Base-by-base conservation (phyloP, 2,113 vertebrate genomes). In the Chloebia gouldiae region DNA sequence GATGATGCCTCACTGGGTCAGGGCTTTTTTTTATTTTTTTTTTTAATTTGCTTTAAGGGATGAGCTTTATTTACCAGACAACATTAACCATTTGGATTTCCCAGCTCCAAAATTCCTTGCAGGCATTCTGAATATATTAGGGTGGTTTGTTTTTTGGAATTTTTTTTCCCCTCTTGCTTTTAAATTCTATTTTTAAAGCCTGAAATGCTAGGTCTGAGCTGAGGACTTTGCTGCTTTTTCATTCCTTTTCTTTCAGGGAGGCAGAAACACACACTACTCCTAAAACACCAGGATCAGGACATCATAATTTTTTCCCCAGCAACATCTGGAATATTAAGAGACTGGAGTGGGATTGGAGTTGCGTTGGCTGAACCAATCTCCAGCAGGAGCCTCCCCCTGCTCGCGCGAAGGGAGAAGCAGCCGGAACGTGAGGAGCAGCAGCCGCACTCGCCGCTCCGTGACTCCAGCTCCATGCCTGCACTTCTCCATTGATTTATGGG, bases 241-340 rank as follows among this genome's bases (percentile, higher is more conserved):
- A 8, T 2, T 3, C 35, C 23, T 57, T 40, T 35, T 28, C 50
- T 65, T 57, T 56, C 60, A 56, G 30, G 42, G 77, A 90, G 33
- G 63, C 59, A 90, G 91, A 60, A 88, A 65, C 7, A 1, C 66
- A 20, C 69, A 56, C 93, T 86, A 21, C 72, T 60, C 65, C 78
- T 78, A 24, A 85, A 86, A 19, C 57, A n/a, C 30, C 5, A 2
- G 53, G 89, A 77, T 86, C 42, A n/a, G 94, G 89, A 81, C 86
- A 90, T 72, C 81, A 45, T 84, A 76, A 49, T 83, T 91, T 95
- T 95, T 69, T 93, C 85, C 92, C 95, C 94, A 92, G 81, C 93
- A 96, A 96, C 94, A 96, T 89, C 93, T 96, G 95, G 93, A 96
- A 95, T 92, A 93, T 95, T 81, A 79, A 88, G 65, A 69, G 84